phyloP scores from a whole-genome alignment of 2,113 vertebrate species.

The Hypomesus transpacificus region DNA sequence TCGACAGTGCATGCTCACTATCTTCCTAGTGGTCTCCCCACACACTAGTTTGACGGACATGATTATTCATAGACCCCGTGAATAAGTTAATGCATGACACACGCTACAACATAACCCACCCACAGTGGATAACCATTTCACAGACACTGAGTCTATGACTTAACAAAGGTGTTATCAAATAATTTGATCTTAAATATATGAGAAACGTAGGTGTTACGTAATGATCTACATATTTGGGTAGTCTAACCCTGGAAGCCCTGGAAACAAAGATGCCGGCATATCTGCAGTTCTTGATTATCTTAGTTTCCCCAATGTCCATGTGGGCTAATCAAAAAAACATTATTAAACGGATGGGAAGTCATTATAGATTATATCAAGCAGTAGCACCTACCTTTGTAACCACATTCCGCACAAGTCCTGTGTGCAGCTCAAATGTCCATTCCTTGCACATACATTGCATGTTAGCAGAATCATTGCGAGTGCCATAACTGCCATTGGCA shows the following conservation, averaged over 20 bases:
- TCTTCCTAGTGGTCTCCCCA: slow-evolving; percentile 2
- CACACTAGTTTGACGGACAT: not conserved
- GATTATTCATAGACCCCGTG: not conserved
- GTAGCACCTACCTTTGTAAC: slow-evolving; percentile 87
- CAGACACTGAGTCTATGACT: no score
- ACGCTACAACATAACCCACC: no score
- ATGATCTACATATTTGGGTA: no score
- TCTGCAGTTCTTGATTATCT: no score
- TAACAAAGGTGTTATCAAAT: no score
- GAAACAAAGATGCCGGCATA: not conserved
- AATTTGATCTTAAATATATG: no score
- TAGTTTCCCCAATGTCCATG: no score
- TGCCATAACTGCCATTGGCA: slow-evolving; percentile 33
- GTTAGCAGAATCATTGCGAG: slow-evolving; percentile 48
- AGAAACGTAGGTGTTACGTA: no score
- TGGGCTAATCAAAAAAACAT: not conserved
- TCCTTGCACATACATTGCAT: slow-evolving; percentile 75
- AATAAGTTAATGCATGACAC: not conserved
- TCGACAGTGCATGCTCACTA: slow-evolving; percentile 18
- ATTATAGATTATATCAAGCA: not conserved
- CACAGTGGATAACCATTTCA: no score
- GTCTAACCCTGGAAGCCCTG: no score
- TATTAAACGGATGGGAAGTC: not conserved
- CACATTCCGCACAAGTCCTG: slow-evolving; percentile 86
- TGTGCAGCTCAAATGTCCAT: slow-evolving; percentile 80